Evolutionary conservation across 2,888 invertebrate genomes (phyloP), one percentile per base, ranked within the genome.

Genomic region (Ecdyonurus torrentis): DNA sequence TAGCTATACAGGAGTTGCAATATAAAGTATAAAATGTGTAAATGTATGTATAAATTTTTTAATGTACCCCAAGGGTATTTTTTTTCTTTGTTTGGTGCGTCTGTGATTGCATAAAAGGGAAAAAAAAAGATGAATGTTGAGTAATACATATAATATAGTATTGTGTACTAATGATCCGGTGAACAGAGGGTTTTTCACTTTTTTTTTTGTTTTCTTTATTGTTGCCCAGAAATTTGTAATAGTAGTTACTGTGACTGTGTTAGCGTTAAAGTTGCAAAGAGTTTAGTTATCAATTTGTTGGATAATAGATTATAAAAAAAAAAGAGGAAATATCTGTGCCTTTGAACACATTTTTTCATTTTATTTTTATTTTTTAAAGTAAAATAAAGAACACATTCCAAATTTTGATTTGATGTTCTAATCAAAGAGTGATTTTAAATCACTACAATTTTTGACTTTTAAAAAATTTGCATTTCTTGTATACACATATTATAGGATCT

Each of bases 241-340:
- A 61, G 37, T 52, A 63, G 63, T 37, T 52, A 60, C 37, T 61
- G 61, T 61, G 61, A 63, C 61, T 61, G 63, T 63, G 63, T 63
- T 63, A 60, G 61, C 61, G 63, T 63, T 63, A 63, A 61, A 58
- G 59, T 61, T 63, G 58, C 10, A 61, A 58, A 63, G 61, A 61
- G 63, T 63, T 63, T 63, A 61, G 63, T 63, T 63, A 63, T n/a
- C n/a, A n/a, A n/a, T n/a, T n/a, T 10, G 22, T 55, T 55, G 55
- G 22, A 55, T 55, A n/a, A n/a, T n/a, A 20, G 55, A 22, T 22
- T 20, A 55, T 20, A 55, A 55, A 55, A 55, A 55, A 55, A 55
- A 10, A 55, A n/a, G n/a, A n/a, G n/a, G n/a, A n/a, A n/a, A n/a
- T n/a, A n/a, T n/a, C 55, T 55, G 55, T 55, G 55, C 55, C 55